Base-by-base conservation (phyloP, 2,113 vertebrate species). In the Chinchilla lanigera region DNA sequence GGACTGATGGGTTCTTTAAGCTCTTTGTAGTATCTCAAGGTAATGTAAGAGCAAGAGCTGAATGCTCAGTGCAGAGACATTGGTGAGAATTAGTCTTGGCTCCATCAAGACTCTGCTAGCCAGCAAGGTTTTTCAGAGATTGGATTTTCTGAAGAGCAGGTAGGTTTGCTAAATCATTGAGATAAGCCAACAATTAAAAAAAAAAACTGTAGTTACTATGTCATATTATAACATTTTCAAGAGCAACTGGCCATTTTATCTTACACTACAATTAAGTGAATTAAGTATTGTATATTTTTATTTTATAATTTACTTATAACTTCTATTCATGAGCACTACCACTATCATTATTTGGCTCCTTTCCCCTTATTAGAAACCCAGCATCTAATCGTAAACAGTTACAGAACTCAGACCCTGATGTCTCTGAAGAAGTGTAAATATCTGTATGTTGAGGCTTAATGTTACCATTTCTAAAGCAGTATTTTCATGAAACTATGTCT, bases 301-400 rank as follows among this genome's bases (percentile, higher is more conserved):
- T 87, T 92, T 56, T 89, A 52, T 47, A 61, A 56, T 92, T 92
- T 89, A 38, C 35, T 92, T 86, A 20, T 71, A 87, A 60, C 3
- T 47, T 20, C 5, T 44, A 83, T 90, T 35, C 28, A 52, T 35
- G 16, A 33, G 13, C 7, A 41, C 38, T 22, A 7, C 11, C 38
- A 14, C 41, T 33, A 0, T 47, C 22, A 44, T 2, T 73, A 67
- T 71, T 80, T 82, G n/a, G 78, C 8, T 38, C 11, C 16, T 84
- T 5, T 9, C 0, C 10, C 26, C 13, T 33, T 26, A 12, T 44
- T 75, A 54, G 38, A 90, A 69, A 83, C 24, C 77, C 30, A 75
- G 7, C 16, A 20, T 44, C 13, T 33, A 65, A 24, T 1, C 71
- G 78, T 28, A 9, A 71, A 67, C 22, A 50, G 3, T 35, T 7